Base-by-base conservation (phyloP, 2,113 vertebrate species). In the Aythya baeri region DNA sequence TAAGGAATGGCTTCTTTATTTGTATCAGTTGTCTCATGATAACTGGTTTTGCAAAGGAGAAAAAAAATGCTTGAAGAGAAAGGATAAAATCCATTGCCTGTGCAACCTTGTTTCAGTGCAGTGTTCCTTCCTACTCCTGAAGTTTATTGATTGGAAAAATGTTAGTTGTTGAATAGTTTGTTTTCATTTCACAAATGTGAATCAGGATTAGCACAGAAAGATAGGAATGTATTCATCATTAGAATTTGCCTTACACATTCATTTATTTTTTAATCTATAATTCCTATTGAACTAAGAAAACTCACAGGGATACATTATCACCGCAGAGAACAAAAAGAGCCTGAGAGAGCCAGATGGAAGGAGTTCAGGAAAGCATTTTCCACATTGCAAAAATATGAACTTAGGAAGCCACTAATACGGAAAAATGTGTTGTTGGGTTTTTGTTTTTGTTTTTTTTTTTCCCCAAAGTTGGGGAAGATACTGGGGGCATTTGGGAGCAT, bases 191-290 rank as follows among this genome's bases (percentile, higher is more conserved):
- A 74, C 84, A 85, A 91, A 92, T 74, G 86, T 83, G 96, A 79
- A 59, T 88, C 81, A 15, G 67, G 86, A 91, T 95, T 94, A 94
- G 76, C 94, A 86, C 49, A 59, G 93, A 82, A 91, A 94, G 93
- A 94, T 80, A 80, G 81, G 66, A 70, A 76, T 44, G 67, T 94
- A 80, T 92, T 96, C 86, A 86, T 95, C 95, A 96, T 96, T 95
- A 84, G 70, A 88, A 95, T 96, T 92, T 95, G 86, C 88, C 86
- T 92, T 96, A 96, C 90, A 94, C 91, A 76, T 87, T 94, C 93
- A 62, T 95, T 95, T 94, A 84, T 93, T 96, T 97, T 97, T 96
- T 94, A 93, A 96, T 96, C 95, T 97, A 89, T 95, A 97, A 96
- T 96, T 96, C 93, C 77, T 95, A 93, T 85, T 94, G 91, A 96